Base-by-base conservation (phyloP, 2,113 vertebrate species). In the Phalacrocorax brasilianus region DNA sequence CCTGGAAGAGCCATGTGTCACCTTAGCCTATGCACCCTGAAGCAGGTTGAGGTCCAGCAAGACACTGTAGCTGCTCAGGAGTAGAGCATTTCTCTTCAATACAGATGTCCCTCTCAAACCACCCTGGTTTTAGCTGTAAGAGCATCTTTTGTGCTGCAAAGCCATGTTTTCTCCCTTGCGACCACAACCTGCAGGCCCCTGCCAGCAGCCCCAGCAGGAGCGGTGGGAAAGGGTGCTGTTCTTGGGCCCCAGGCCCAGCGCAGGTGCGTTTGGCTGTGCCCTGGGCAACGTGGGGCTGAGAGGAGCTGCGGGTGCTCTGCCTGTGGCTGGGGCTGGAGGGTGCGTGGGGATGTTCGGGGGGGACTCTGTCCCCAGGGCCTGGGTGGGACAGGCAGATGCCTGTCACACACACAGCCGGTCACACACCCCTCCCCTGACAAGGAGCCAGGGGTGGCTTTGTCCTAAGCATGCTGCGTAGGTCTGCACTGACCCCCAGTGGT, bases 181-280 rank as follows among this genome's bases (percentile, higher is more conserved):
- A 40, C 24, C 47, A 27, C 42, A 77, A 9, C 32, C 58, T 58
- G 44, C 26, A 28, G 59, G 5, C 26, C 17, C n/a, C 35, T 56
- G 24, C 56, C 42, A 30, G 35, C 53, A 53, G 75, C 15, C 23
- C 11, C 58, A 50, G 40, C 21, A 1, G 0, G 33, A 32, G 44
- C 1, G 1, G 28, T 47, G 28, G 56, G 30, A 61, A 44, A 53
- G 11, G 28, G 18, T 28, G 32, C 12, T 30, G 66, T 13, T 28
- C 58, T n/a, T 2, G 0, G 42, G 44, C 3, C 6, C 28, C 55
- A 26, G n/a, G 45, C 28, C 47, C n/a, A 40, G 40, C 1, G 0
- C 9, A 20, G 19, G 14, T 0, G 0, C 12, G 4, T 56, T 21
- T n/a, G 50, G 44, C 59, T 22, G 44, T 44, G 26, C n/a, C 55